phyloP scores from a whole-genome alignment of 1,140 invertebrate species.

The Plectus sambesii region DNA sequence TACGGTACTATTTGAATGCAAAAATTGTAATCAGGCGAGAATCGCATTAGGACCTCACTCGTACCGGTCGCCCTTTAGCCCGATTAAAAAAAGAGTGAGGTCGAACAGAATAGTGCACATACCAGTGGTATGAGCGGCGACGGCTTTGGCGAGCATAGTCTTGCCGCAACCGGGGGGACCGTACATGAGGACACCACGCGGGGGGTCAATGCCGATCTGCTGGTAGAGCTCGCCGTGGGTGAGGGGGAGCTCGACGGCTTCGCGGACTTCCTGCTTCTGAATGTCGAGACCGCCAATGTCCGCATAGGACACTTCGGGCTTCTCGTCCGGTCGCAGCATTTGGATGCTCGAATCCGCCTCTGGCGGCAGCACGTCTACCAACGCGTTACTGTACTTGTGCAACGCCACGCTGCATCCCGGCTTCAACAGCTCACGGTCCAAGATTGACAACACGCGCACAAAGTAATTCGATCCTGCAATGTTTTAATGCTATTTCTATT shows the following conservation, averaged over 20 bases:
- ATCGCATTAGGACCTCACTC: too few species aligned
- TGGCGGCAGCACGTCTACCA: conserved; percentile 90
- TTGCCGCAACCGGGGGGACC: conserved; percentile 91
- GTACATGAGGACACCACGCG: conserved; percentile 93
- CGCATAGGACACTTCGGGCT: conserved; percentile 88
- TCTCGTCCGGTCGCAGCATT: conserved; percentile 93
- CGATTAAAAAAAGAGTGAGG: too few species aligned
- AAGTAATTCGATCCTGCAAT: conserved; percentile 80
- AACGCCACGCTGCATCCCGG: conserved; percentile 88
- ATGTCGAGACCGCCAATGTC: conserved; percentile 99
- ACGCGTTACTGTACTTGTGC: conserved; percentile 92
- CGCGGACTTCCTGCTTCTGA: conserved; percentile 97
- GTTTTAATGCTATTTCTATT: not conserved
- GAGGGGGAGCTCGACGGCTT: conserved; percentile 92
- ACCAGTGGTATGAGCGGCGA: conserved; percentile 89
- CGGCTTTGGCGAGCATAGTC: conserved; percentile 98
- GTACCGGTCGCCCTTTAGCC: too few species aligned
- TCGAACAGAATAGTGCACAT: too few species aligned
- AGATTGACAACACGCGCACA: conserved; percentile 82
- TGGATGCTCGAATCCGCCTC: conserved; percentile 95
- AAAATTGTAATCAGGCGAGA: too few species aligned
- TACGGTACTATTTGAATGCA: too few species aligned
- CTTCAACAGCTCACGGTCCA: conserved; percentile 86
- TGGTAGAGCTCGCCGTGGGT: conserved; percentile 99
- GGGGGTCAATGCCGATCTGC: conserved; percentile 65